A percentile compares a stretch with the other conserved stretches of the same genome.
These are phyloP conservation scores for Vidua chalybeata DNA, from an alignment of 2,113 vertebrate species.

Conservation along the genomic window DNA sequence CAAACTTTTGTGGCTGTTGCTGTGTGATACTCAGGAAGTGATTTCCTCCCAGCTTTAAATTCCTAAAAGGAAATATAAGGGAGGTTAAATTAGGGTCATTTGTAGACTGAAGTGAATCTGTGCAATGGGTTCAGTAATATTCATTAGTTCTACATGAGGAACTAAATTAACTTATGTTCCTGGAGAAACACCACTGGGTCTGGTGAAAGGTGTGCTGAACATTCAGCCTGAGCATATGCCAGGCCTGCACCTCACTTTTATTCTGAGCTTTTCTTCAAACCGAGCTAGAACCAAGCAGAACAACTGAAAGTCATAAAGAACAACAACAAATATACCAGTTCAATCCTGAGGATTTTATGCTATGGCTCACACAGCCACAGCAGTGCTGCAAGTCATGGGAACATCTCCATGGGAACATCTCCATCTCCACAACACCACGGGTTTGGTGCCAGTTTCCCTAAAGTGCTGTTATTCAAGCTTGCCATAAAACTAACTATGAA, in stretches of 20 bases:
- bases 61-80: constrained; percentile 12
- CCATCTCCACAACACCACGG: fast-evolving
- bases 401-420: neutral
- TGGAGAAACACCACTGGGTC: neutral
- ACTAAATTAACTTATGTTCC: neutral
- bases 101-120: neutral
- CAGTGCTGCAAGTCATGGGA: neutral
- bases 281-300: neutral
- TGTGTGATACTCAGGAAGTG: neutral
- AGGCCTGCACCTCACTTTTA: neutral
- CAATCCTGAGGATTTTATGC: neutral
- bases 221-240: neutral
- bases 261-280: neutral
- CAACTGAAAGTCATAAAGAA: neutral
- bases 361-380: neutral
- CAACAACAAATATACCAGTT: neutral
- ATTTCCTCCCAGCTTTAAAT: neutral
- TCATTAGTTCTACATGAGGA: neutral
- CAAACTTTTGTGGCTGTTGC: neutral
- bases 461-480: neutral
- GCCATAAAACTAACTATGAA: neutral
- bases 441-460: neutral
- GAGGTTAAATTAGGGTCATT: constrained; percentile 11
- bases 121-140: neutral
- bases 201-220: neutral